Conservation (phyloP, 2,888 invertebrate genomes). For the Amphimallon solstitiale region DNA sequence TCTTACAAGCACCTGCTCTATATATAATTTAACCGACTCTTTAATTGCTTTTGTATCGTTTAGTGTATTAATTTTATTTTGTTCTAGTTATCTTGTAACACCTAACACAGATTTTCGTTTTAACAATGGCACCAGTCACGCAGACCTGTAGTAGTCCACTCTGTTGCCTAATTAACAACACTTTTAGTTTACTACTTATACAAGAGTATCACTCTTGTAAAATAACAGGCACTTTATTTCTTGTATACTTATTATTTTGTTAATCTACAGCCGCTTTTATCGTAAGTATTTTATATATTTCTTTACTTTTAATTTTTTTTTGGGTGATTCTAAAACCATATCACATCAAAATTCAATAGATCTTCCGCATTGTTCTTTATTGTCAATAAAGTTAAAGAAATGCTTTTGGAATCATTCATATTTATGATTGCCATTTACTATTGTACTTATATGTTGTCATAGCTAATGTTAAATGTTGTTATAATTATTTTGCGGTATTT, state of each 20-base stretch:
- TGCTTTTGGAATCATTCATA: conserved; percentile 7
- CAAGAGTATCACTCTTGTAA: conserved; percentile 33
- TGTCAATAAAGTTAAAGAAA: not conserved
- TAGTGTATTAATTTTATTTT: conserved; percentile 1
- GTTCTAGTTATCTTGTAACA: conserved; percentile 20
- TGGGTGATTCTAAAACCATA: conserved; percentile 9
- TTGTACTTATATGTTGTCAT: conserved; percentile 13
- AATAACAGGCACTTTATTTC: too few species aligned
- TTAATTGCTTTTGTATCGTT: too few species aligned
- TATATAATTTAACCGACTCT: too few species aligned
- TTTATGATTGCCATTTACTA: not conserved
- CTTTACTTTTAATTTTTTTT: conserved; percentile 35
- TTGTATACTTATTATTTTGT: conserved; percentile 21
- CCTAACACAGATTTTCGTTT: not conserved
- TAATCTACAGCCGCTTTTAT: conserved; percentile 43
- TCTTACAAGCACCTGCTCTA: too few species aligned
- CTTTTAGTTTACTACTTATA: conserved; percentile 20
- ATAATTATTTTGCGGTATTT: conserved; percentile 11
- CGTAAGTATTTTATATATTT: conserved; percentile 42
- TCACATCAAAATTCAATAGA: not conserved
- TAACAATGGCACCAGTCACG: conserved; percentile 25
- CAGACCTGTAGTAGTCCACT: conserved; percentile 47
- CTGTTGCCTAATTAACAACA: conserved; percentile 48
- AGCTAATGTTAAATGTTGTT: conserved; percentile 9
- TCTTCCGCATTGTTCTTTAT: conserved; percentile 15